Evolutionary conservation across 2,888 invertebrate species (phyloP), one percentile per base, ranked within the genome.

Genomic region (Scaptomyza reducta): DNA sequence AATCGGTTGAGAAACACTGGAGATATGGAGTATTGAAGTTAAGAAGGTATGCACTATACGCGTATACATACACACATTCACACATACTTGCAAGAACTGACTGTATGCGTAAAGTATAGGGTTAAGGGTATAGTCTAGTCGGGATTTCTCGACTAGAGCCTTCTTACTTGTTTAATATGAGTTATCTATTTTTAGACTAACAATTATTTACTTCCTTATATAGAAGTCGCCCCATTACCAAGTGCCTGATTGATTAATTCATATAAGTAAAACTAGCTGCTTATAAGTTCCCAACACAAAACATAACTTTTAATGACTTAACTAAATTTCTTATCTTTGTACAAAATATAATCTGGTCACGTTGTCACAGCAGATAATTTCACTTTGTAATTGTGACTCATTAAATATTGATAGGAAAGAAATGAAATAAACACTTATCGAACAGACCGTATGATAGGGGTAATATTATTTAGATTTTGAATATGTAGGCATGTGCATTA

Each of bases 281-380:
- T 51, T 5, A n/a, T 4, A 3, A 27, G 51, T 16, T 25, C 3
- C 16, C 9, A 42, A 45, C n/a, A 29, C 41, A 27, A 18, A 44
- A 41, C 18, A 57, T 41, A 10, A 5, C 3, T 14, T 10, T 40
- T 40, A 16, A 51, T 18, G 41, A 38, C 14, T 16, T 47, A 3
- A 13, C 6, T 18, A 44, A 33, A 11, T 27, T 13, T 38, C 13
- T 69, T 59, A 69, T 66, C 60, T 27, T 16, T 22, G 2, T 41
- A 22, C 5, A 16, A 25, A 14, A 16, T 16, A 13, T 10, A 18
- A 16, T 7, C n/a, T 27, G 29, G 57, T 46, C 35, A 56, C 22
- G 50, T 35, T 57, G 35, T 40, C 18, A 6, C 22, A 2, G n/a
- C 18, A 7, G 10, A 22, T 40, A 25, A 29, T 13, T n/a, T 0